phyloP scores from a whole-genome alignment of 2,797 vertebrate species.

The Chloroceryle inda region DNA sequence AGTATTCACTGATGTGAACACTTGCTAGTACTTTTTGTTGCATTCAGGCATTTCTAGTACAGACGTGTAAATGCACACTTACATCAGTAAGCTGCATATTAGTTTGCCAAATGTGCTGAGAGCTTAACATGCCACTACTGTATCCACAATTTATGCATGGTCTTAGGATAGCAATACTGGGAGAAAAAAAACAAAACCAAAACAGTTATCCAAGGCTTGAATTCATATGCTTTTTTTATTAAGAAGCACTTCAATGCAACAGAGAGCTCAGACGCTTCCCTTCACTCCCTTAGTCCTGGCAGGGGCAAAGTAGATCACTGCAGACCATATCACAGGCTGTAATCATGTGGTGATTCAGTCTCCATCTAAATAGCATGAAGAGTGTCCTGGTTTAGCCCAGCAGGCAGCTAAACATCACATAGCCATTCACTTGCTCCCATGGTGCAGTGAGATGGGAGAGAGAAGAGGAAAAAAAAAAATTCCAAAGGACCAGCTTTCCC shows the following conservation, averaged over 20 bases:
- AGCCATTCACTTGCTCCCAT: neutral
- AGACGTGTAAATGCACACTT: neutral
- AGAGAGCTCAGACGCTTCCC: neutral
- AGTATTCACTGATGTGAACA: neutral
- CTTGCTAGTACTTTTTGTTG: neutral
- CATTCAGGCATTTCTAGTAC: neutral
- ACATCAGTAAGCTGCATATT: neutral
- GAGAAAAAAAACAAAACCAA: neutral
- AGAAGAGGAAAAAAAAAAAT: neutral
- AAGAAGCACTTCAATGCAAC: neutral
- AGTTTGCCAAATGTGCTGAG: neutral
- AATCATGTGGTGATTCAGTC: neutral
- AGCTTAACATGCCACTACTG: neutral
- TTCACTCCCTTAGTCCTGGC: neutral
- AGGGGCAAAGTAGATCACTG: neutral
- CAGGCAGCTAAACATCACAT: neutral
- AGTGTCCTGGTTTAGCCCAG: neutral
- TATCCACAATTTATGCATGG: neutral
- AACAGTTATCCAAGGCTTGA: neutral
- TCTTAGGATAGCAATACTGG: neutral
- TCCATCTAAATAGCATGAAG: neutral
- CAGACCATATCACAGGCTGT: neutral
- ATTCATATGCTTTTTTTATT: neutral
- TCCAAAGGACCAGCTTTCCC: neutral
- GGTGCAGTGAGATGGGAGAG: neutral